Evolutionary conservation across 2,113 vertebrate species (phyloP), one percentile per base, ranked within the genome.

Genomic region (Chionodraco myersi): DNA sequence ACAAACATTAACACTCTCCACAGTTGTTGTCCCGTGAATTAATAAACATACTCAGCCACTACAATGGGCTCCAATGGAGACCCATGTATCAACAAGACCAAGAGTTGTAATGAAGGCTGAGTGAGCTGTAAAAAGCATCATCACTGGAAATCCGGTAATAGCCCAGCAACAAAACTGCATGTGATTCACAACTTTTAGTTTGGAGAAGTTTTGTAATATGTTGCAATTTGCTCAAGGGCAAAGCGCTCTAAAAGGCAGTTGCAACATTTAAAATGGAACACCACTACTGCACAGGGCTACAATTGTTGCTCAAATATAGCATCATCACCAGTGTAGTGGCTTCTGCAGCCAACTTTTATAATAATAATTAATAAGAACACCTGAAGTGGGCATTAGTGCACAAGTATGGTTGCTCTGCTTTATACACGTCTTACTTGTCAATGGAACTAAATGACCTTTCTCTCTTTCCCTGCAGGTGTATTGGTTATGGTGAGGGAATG

Each of bases 401-500:
- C 41, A 47, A 10, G 9, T 58, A 2, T 45, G 3, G 7, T 15
- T 52, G 48, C 5, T 54, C 10, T 62, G n/a, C 34, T 44, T 73
- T 41, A 7, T 10, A 13, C 64, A 13, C 64, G 3, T 67, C 15
- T 4, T 69, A 48, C 14, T 67, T 59, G 51, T 26, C 8, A 62
- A 23, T 54, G 7, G 68, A 79, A 60, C 21, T 78, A 75, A 79
- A 10, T 18, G 1, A 1, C 68, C 11, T 73, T 26, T 68, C 9
- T 75, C 36, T 79, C 14, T 75, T 48, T 44, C 62, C 45, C 23
- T 10, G 10, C 86, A 92, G 92, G 78, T 0, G 18, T 88, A 4
- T 34, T 75, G 44, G 82, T 18, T 63, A 16, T 60, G 5, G 9
- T 85, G 75, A 10, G 16, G 15, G 74, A 12, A 7, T 5, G 6